Base-by-base conservation (phyloP, 1,140 invertebrate genomes). In the Pemphigus obesinymphae region DNA sequence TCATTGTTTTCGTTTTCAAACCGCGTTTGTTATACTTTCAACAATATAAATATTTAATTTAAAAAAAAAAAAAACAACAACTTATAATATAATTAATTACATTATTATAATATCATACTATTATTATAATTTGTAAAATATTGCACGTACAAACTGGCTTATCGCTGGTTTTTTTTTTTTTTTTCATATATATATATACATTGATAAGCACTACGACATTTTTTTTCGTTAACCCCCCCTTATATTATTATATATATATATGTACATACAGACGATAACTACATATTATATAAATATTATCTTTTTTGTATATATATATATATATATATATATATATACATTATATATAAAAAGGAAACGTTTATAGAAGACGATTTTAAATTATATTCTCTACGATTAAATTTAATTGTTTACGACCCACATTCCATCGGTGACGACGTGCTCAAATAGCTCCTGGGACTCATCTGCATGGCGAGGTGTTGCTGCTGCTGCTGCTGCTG, bases 1-100 rank as follows among this genome's bases (percentile, higher is more conserved):
- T 80, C 37, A 15, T 34, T 37, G 13, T 55, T 55, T 37, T 76
- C 23, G 1, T 72, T 29, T 45, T 72, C 68, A 73, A 31, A 73
- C 70, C 45, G 70, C n/a, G n/a, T n/a, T n/a, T n/a, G n/a, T 73
- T 61, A 80, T 80, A 61, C 76, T 63, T 43, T 80, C 55, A 80
- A 80, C 76, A 80, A 80, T 63, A 80, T 80, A 80, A 80, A 80
- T 80, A 80, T 80, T 80, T 80, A 61, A 80, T 80, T 80, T 23
- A 70, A 55, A 43, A 78, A 78, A 80, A 58, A 80, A 63, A 80
- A 61, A 61, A 80, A 80, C 55, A 80, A 80, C 76, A 40, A 78
- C 75, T 78, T 78, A 78, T 29, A 20, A 4, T n/a, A n/a, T n/a
- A n/a, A n/a, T n/a, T n/a, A n/a, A n/a, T n/a, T n/a, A n/a, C n/a